Evolutionary conservation across 1,140 invertebrate genomes (phyloP), one percentile per base, ranked within the genome.

Genomic region (Paramacrobiotus metropolitanus): DNA sequence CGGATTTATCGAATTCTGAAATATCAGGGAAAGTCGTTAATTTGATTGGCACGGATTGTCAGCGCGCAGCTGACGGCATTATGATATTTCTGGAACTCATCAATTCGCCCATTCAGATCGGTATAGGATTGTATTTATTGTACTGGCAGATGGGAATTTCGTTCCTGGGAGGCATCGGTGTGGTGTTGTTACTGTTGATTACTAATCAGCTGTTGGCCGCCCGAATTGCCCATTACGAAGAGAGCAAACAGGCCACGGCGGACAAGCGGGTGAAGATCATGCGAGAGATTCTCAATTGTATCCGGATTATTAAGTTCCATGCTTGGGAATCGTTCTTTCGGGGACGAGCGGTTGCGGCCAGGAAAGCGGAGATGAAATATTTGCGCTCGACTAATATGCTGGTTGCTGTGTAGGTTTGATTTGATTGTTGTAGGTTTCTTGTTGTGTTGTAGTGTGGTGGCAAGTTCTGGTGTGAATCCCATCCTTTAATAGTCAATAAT

Each of bases 21-120:
- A 9, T 55, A 4, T 55, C 82, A 64, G 89, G 89, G 1, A 85
- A 95, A 77, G 84, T 97, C 29, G 80, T 94, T 0, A 98, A 97
- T 74, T 88, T 91, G 66, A 93, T 97, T 83, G 94, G 87, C 30
- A 92, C 87, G 1, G 94, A 98, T 72, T 84, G 84, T 0, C 89
- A 94, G 68, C 78, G 92, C 66, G 87, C 98, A 65, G 83, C 92
- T 0, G 96, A 95, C 73, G 87, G 91, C 40, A 92, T 87, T 75
- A 82, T 86, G 0, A 93, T 87, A 74, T 93, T 98, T 73, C 93
- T 97, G 76, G 82, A 86, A 18, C 79, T 95, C 65, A 97, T 94
- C 92, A 93, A 88, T 72, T 83, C 96, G 68, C 48, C 48, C 9
- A 9, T 55, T 9, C 9, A 55, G 21, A 55, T 55, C 21, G 21